A percentile compares a stretch with the other conserved stretches of the same genome.
Conservation (phyloP, 2,888 invertebrate genomes). For the Empis livida region DNA sequence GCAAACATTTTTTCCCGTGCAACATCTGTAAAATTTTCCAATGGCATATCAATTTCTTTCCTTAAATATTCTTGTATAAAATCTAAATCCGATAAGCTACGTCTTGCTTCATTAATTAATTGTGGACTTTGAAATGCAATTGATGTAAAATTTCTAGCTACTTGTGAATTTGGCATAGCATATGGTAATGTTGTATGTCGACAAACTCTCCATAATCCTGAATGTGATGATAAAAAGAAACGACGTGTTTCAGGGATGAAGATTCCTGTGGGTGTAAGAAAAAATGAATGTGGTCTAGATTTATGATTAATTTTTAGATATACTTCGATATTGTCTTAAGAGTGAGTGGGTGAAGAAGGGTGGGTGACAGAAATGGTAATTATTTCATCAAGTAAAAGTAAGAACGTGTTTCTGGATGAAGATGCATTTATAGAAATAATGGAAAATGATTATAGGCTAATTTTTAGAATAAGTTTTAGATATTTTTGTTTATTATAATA, state of each 20-base stretch:
- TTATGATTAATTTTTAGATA: too few relatives aligned
- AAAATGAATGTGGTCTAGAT: too few relatives aligned
- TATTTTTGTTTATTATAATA: too few relatives aligned
- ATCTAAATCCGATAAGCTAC: constrained; percentile 21
- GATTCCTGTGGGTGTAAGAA: constrained; percentile 43
- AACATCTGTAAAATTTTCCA: constrained; percentile 23
- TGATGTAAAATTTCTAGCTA: constrained; percentile 43
- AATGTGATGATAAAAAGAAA: constrained; percentile 52
- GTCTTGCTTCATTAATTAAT: constrained; percentile 23
- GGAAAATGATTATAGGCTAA: too few relatives aligned
- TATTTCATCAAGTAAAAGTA: too few relatives aligned
- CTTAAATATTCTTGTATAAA: constrained; percentile 23
- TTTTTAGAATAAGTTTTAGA: too few relatives aligned
- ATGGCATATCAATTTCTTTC: constrained; percentile 15
- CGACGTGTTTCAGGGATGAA: constrained; percentile 42
- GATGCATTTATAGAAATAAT: too few relatives aligned
- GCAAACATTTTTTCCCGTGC: constrained; percentile 30
- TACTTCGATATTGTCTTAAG: too few relatives aligned
- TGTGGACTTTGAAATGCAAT: constrained; percentile 25
- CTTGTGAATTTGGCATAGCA: constrained; percentile 40
- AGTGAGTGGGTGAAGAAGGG: too few relatives aligned
- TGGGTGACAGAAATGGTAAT: too few relatives aligned
- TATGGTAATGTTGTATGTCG: constrained; percentile 29
- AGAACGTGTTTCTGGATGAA: too few relatives aligned
- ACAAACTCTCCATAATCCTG: constrained; percentile 51